Percentiles rank a stretch among this genome's conserved stretches.
Conservation (phyloP, 1,140 invertebrate species). For the Drosophila elegans region DNA sequence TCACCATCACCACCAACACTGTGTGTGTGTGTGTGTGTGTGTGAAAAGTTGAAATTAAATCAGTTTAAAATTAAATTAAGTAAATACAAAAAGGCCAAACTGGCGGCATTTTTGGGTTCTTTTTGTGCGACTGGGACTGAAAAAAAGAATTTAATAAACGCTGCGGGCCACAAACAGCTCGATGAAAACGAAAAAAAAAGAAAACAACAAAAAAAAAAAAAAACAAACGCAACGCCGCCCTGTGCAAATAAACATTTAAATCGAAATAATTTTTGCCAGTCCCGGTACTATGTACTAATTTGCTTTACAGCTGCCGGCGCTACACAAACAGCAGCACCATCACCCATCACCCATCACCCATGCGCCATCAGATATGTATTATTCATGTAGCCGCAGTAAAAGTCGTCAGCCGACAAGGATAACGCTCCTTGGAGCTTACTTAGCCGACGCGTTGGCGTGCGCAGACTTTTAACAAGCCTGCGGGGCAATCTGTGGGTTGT, state of each 20-base stretch:
- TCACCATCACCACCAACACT: neutral
- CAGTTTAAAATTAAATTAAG: conserved; percentile 76
- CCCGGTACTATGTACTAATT: conserved; percentile 73
- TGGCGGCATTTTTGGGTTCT: conserved; percentile 34
- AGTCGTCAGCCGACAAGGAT: conserved; percentile 63
- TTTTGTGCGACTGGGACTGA: conserved; percentile 3
- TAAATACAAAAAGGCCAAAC: conserved; percentile 59
- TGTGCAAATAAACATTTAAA: conserved; percentile 71
- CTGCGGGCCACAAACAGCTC: conserved; percentile 55
- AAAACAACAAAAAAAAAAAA: no score
- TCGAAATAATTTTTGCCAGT: conserved; percentile 60
- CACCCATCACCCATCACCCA: neutral
- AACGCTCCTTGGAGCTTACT: conserved; percentile 61
- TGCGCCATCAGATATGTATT: conserved; percentile 54
- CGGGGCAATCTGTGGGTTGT: conserved; percentile 13
- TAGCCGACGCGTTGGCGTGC: conserved; percentile 72
- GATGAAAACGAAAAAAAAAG: neutral
- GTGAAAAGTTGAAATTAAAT: conserved; percentile 43
- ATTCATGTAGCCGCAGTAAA: conserved; percentile 77
- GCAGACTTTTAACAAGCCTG: conserved; percentile 74
- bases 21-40: conserved; percentile 11
- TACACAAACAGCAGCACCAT: conserved; percentile 39
- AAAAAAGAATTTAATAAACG: conserved; percentile 59
- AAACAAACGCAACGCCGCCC: conserved; percentile 8
- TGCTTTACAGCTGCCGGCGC: conserved; percentile 64